A percentile compares a stretch with the other conserved stretches of the same genome.
phyloP scores from a whole-genome alignment of 2,888 invertebrate genomes.

The Mythimna loreyi region DNA sequence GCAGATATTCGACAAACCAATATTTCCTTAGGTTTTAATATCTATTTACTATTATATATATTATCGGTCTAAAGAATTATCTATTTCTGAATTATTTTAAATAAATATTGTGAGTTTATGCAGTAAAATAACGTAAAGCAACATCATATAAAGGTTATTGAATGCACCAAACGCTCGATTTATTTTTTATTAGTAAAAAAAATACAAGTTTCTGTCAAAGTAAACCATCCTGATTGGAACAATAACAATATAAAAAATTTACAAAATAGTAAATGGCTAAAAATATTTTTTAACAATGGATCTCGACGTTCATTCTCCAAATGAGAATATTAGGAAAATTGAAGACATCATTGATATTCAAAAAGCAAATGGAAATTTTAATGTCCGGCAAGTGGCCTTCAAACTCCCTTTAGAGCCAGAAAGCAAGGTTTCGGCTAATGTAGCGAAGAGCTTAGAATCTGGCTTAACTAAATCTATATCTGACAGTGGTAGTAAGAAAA shows the following conservation, averaged over 20 bases:
- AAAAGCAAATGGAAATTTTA: conserved; percentile 82
- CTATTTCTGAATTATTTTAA: neutral
- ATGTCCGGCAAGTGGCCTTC: conserved; percentile 81
- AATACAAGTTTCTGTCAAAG: conserved; percentile 63
- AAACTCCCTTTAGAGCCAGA: conserved; percentile 76
- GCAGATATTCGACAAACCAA: neutral
- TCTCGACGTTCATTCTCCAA: conserved; percentile 64
- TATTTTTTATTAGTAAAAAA: conserved; percentile 39
- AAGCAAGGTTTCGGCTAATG: conserved; percentile 72
- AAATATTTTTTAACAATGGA: conserved; percentile 74
- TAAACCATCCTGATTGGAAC: conserved; percentile 72
- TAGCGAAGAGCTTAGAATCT: conserved; percentile 79
- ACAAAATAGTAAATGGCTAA: conserved; percentile 70
- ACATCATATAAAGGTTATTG: neutral
- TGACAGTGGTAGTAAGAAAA: conserved; percentile 70
- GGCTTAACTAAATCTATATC: conserved; percentile 74
- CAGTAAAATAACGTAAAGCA: neutral
- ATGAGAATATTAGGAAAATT: conserved; percentile 81
- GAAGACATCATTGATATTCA: conserved; percentile 87
- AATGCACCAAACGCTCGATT: conserved; percentile 13
- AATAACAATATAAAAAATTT: conserved; percentile 69
- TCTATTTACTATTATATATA: too few species aligned
- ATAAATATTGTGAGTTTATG: neutral
- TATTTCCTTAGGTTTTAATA: neutral
- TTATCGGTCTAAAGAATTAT: neutral